phyloP scores from a whole-genome alignment of 2,888 invertebrate genomes.

The Sphaerophoria taeniata region DNA sequence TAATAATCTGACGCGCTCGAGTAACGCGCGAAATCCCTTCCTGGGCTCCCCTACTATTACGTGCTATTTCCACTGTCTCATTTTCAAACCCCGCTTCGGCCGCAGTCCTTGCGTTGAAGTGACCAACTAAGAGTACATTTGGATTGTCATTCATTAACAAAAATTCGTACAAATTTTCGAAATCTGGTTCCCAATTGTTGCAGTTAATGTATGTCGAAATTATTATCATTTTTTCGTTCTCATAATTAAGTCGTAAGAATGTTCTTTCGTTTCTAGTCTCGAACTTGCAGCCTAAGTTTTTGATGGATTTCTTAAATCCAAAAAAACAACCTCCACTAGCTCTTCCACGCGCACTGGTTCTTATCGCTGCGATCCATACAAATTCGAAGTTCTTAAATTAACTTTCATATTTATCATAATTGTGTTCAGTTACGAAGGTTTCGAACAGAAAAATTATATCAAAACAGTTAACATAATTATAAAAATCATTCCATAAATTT shows the following conservation, averaged over 20 bases:
- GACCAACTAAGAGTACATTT: background rate
- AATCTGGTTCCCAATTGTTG: background rate
- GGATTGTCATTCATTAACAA: background rate
- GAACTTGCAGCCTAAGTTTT: background rate
- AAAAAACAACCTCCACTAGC: background rate
- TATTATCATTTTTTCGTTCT: background rate
- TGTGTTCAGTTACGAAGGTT: no score
- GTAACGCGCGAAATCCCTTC: no score
- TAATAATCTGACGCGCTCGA: no score
- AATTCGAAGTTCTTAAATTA: slow-evolving; percentile 10
- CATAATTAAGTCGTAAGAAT: background rate
- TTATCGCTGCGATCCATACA: slow-evolving; percentile 17
- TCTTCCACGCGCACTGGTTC: background rate
- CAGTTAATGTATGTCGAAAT: background rate
- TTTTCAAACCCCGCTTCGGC: background rate
- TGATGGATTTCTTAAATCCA: slow-evolving; percentile 10
- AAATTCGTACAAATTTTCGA: background rate
- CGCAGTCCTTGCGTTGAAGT: background rate
- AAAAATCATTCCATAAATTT: background rate
- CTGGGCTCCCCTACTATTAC: no score
- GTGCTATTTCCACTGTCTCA: background rate
- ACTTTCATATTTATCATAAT: slow-evolving; percentile 3
- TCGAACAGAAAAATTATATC: slow-evolving; percentile 8
- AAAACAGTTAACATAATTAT: slow-evolving; percentile 2
- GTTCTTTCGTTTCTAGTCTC: background rate